Base-by-base conservation (phyloP, 2,888 invertebrate genomes). In the Leucophenga montana region DNA sequence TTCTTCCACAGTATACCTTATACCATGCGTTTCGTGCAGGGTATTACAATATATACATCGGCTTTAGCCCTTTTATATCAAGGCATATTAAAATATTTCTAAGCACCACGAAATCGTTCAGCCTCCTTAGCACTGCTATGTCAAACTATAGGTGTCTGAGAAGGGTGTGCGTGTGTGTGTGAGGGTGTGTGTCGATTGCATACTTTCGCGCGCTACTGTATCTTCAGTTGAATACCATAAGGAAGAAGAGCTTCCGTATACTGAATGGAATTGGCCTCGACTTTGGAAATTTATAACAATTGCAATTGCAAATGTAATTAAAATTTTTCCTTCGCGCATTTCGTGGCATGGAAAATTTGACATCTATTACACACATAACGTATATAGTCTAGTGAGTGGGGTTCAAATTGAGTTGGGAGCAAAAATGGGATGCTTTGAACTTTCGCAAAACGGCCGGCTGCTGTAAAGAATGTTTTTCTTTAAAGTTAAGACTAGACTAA, bases 231-330 rank as follows among this genome's bases (percentile, higher is more conserved):
- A 5, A 39, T 11, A 8, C 8, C 8, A 39, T 11, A 39, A 5
- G 39, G 39, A 39, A 39, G 8, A 4, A 27, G 8, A 1, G 39
- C 39, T 11, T 11, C 8, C 8, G 11, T 39, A 39, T 5, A 8
- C 39, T 39, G 39, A 1, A 8, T 39, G 39, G 27, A 56, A 14
- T 56, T 56, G 56, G 22, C 56, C 14, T 56, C 22, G 56, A 20
- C 13, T 56, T 56, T 3, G 18, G 56, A 69, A 71, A 71, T 71
- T 71, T 71, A 71, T 72, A 20, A 59, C 67, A 39, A 39, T 44
- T 44, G 39, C 68, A 67, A 67, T 69, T 72, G 67, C 6, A 27
- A 67, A 54, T 59, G 67, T 72, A 72, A 72, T 72, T 72, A 69
- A 72, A 67, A 62, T 53, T 18, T 67, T 66, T 61, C 8, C 16